Evolutionary conservation across 2,113 vertebrate species (phyloP).

Genomic region (Hippocampus abdominalis): DNA sequence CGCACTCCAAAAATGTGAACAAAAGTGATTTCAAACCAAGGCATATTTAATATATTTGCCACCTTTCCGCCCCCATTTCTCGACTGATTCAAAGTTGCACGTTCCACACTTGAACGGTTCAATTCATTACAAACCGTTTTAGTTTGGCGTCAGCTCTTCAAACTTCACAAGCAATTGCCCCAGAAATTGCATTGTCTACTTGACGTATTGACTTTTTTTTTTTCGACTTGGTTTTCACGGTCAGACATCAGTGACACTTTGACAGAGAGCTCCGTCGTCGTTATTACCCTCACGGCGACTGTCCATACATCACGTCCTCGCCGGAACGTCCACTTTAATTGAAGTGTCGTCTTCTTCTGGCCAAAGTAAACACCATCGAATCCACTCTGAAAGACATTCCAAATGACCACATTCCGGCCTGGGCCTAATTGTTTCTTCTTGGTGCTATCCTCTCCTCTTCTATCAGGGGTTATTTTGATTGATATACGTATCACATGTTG

Average conservation of each 20-base stretch:
- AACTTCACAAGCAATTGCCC: not conserved
- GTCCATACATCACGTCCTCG: not conserved
- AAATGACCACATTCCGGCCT: not conserved
- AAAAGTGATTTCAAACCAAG: not conserved
- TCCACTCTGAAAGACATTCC: not conserved
- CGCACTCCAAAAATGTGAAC: no score
- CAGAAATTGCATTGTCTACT: not conserved
- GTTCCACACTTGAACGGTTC: not conserved
- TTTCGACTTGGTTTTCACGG: not conserved
- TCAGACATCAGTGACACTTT: not conserved
- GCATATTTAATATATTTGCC: not conserved
- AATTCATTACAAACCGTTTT: not conserved
- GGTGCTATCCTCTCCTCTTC: not conserved
- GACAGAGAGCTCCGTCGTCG: not conserved
- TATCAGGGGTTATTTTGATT: not conserved
- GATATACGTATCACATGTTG: not conserved
- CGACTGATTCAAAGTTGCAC: not conserved
- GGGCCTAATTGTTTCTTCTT: not conserved
- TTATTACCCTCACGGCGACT: conserved; percentile 7
- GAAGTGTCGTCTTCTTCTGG: not conserved
- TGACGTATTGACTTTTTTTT: not conserved
- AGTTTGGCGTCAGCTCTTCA: not conserved
- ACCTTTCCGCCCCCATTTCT: not conserved
- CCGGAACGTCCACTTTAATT: not conserved
- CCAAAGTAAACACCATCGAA: not conserved